phyloP scores from a whole-genome alignment of 2,888 invertebrate genomes.

The Saturnia japonica region DNA sequence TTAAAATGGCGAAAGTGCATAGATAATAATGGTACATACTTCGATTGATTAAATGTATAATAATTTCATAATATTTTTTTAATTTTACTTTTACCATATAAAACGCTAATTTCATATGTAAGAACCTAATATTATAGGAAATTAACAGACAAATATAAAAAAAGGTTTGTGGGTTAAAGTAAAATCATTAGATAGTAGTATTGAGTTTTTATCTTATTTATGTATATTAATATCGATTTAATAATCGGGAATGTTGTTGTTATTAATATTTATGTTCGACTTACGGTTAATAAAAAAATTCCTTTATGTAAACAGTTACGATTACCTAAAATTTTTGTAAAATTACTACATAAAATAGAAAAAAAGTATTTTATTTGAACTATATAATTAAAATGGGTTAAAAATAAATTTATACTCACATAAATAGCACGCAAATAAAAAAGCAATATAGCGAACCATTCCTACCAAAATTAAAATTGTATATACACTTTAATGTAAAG shows the following conservation, averaged over 20 bases:
- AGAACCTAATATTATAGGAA: too few species aligned
- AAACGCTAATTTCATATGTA: too few species aligned
- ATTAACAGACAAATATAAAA: too few species aligned
- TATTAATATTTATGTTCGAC: neutral
- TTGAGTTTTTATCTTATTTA: too few species aligned
- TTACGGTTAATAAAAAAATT: neutral
- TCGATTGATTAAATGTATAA: too few species aligned
- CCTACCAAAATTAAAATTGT: conserved; percentile 22
- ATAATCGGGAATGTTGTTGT: neutral
- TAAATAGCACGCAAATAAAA: conserved; percentile 27
- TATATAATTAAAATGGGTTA: conserved; percentile 9
- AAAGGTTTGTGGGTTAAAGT: too few species aligned
- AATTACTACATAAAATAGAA: neutral
- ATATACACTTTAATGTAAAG: conserved; percentile 26
- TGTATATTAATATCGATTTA: too few species aligned
- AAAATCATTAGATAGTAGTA: too few species aligned
- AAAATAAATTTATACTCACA: conserved; percentile 33
- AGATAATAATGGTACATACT: too few species aligned
- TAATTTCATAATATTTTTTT: too few species aligned
- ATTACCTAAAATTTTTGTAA: neutral
- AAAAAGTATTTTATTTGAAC: neutral
- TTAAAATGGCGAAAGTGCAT: too few species aligned
- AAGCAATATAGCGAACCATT: conserved; percentile 31
- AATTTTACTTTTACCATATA: too few species aligned
- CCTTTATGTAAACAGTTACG: neutral